Evolutionary conservation across 2,888 invertebrate species (phyloP), one percentile per base, ranked within the genome.

Genomic region (Gymnoscelis rufifasciata): DNA sequence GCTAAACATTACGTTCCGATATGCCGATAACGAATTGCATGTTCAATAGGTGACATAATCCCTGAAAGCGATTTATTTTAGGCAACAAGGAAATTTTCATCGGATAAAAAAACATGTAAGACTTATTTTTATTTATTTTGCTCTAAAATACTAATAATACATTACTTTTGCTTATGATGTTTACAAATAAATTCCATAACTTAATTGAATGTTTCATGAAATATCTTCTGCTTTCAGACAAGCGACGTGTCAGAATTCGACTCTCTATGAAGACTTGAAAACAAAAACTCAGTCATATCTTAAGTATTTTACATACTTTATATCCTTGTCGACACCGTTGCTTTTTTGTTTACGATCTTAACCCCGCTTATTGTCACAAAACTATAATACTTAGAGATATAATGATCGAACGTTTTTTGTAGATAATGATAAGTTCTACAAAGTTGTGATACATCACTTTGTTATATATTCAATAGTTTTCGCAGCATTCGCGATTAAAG

Each of bases 211-310:
- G 15, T 28, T 35, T n/a, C 12, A 8, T 19, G 5, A 19, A 19
- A 3, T 5, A 19, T 19, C 5, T 19, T 19, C 5, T 62, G 53
- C 65, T 91, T 90, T 53, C 84, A 93, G 92, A 93, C 93, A 36
- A 93, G 93, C 70, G 93, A 94, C 70, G 91, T 93, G 56, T 94
- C 93, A 37, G 94, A 93, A 69, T 93, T 93, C 72, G 93, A 94
- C 77, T 94, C 93, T 40, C 89, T 93, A 67, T 93, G 71, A 83
- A 71, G 29, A 47, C 28, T 38, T 23, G 44, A 43, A 56, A n/a
- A n/a, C n/a, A n/a, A n/a, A n/a, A 45, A 59, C 40, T 47, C 56
- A 64, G 62, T 68, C 62, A 57, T 46, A 52, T 10, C 37, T 33
- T 42, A 41, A 37, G 41, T 30, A 26, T 47, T 48, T 51, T n/a